Evolutionary conservation across 2,888 invertebrate genomes (phyloP), one percentile per base, ranked within the genome.

Genomic region (Pyrrhia umbra): DNA sequence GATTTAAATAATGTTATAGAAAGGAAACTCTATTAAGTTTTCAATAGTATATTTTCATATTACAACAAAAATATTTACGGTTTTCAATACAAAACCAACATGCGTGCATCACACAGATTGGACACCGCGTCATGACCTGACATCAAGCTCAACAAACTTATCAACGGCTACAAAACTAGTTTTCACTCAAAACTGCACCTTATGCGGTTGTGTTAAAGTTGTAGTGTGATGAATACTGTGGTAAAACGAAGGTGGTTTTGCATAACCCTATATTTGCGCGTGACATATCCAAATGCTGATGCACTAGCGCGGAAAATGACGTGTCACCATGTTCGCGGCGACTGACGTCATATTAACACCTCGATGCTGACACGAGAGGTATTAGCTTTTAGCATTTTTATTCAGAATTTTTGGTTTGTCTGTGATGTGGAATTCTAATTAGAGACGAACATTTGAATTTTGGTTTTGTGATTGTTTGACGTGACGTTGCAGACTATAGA

Each of bases 241-340:
- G 43, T 25, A 37, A 52, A 60, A 40, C 46, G 45, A 60, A 51
- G n/a, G 66, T 70, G 60, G 52, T 62, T 47, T 21, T 80, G 59
- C 68, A 57, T 71, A 71, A 81, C 79, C 80, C 80, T 77, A 66
- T 76, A 64, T 78, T 81, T 80, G 80, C 66, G 60, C 72, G 77
- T 86, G 89, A 86, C 90, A 88, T 91, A 90, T 84, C 86, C 90
- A 89, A 89, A 91, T 90, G 80, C 79, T 80, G 68, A 87, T 82
- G 89, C 92, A 85, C 77, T 82, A 86, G 87, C 56, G 90, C 88
- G 91, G 92, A 94, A 93, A 94, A 94, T 94, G 88, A 93, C 90
- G 75, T 93, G 93, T 94, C 94, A 93, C 80, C 84, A 76, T 83
- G 84, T 76, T 79, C 80, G 62, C 83, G 70, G 16, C 73, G 57